Evolutionary conservation across 2,797 vertebrate genomes (phyloP).

Genomic region (Acipenser transmontanus): DNA sequence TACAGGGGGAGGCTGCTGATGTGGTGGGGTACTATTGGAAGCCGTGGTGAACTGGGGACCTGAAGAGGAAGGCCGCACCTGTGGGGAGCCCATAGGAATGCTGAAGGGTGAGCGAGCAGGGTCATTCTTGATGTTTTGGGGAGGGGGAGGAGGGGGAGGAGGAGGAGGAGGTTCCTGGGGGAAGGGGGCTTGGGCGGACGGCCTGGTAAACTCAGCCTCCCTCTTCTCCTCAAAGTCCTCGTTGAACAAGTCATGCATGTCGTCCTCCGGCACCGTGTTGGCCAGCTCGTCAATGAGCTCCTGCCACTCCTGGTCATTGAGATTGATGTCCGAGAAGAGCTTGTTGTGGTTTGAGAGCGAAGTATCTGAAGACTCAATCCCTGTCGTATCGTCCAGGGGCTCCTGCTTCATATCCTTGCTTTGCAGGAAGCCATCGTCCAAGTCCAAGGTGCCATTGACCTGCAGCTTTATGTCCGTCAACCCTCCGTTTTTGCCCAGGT

Average conservation of each 20-base stretch:
- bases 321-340: constrained; percentile 94
- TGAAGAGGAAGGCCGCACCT: constrained; percentile 85
- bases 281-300: constrained; percentile 94
- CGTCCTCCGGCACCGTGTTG: constrained; percentile 94
- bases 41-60: constrained; percentile 87
- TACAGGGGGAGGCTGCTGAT: constrained; percentile 71
- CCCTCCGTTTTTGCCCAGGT: constrained; percentile 80
- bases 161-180: constrained; percentile 71
- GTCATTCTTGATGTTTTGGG: constrained; percentile 70
- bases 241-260: constrained; percentile 96
- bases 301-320: constrained; percentile 98
- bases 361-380: constrained; percentile 88
- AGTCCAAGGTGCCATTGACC: constrained; percentile 76
- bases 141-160: constrained; percentile 58
- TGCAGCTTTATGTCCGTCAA: constrained; percentile 80
- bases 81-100: constrained; percentile 79
- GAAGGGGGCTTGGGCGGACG: constrained; percentile 68
- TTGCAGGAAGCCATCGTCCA: constrained; percentile 83
- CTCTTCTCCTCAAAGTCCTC: constrained; percentile 98
- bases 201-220: constrained; percentile 79
- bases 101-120: too few relatives aligned
- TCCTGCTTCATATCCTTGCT: constrained; percentile 91
- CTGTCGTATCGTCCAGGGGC: constrained; percentile 78
- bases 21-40: constrained; percentile 76
- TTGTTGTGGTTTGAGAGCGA: constrained; percentile 97